These are phyloP conservation scores for Sparus aurata DNA, from an alignment of 2,797 vertebrate genomes.

Conservation along the genomic window DNA sequence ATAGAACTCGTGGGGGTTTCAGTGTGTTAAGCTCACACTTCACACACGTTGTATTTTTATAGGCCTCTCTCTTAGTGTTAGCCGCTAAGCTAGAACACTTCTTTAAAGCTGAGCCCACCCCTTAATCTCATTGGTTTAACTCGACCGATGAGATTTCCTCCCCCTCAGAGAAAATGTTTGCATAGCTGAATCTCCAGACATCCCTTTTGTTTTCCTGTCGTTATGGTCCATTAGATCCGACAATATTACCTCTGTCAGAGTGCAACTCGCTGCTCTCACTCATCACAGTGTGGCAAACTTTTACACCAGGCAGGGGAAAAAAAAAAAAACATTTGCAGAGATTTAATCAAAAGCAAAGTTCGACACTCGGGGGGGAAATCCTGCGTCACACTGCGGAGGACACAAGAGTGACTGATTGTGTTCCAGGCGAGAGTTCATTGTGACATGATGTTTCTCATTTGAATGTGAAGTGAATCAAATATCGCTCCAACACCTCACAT, in stretches of 20 bases:
- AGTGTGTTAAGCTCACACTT: too few species aligned
- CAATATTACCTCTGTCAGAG: conserved; percentile 24
- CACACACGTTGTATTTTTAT: not conserved
- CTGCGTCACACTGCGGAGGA: not conserved
- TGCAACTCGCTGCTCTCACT: conserved; percentile 11
- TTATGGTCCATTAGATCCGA: not conserved
- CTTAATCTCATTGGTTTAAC: conserved; percentile 6
- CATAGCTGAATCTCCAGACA: not conserved
- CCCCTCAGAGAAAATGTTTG: not conserved
- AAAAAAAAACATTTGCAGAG: conserved; percentile 18
- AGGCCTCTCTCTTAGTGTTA: not conserved
- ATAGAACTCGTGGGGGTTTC: too few species aligned
- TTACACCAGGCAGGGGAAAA: not conserved
- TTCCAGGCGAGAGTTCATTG: conserved; percentile 55
- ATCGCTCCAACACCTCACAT: conserved; percentile 36
- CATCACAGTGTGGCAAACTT: conserved; percentile 25
- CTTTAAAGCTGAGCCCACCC: not conserved
- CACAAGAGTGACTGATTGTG: conserved; percentile 52
- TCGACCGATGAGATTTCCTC: not conserved
- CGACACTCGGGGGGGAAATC: conserved; percentile 3
- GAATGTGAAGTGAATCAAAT: conserved; percentile 28
- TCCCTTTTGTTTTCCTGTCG: not conserved
- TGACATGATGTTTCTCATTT: conserved; percentile 43
- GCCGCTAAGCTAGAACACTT: not conserved
- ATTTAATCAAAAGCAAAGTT: conserved; percentile 46